Evolutionary conservation across 2,113 vertebrate species (phyloP), one percentile per base, ranked within the genome.

Genomic region (Pampusana beccarii): DNA sequence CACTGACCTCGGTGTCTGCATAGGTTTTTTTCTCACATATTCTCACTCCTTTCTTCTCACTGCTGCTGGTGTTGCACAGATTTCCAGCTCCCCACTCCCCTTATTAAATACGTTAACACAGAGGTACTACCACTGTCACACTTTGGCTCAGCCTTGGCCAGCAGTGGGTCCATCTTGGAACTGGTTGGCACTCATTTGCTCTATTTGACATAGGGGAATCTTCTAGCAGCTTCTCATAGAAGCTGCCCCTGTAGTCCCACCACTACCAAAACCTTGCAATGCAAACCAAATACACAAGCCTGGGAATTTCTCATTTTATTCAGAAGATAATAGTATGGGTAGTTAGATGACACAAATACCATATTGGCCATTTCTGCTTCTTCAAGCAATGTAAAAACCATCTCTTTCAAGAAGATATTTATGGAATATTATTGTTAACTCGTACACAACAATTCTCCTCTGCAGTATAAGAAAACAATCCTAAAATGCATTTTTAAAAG

Each of bases 231-330:
- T 46, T 46, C 44, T 46, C 44, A 18, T 18, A 46, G 44, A 46
- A 46, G 44, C 18, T 18, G 19, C 44, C 8, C 44, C 18, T 46
- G 44, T 46, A 46, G 44, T 9, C 44, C 44, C 14, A 13, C 44
- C 26, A 2, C 40, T 19, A 48, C 40, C 16, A 19, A 73, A 61
- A 23, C 19, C 13, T 79, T 1, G 0, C 11, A 1, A 1, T 1
- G 5, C 5, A 78, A 81, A n/a, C 9, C 10, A 25, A 57, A 14
- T 6, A n/a, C 2, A 31, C 3, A 48, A 66, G 28, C 8, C 42
- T 34, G 6, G 3, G 15, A 75, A 60, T 40, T 31, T 58, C 26
- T 26, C 9, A 26, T 21, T 58, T 67, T 64, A 20, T 34, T 40
- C 48, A 86, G 54, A 67, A 72, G n/a, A 25, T 21, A 67, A 36